These are phyloP conservation scores for Sitobion miscanthi DNA, from an alignment of 1,140 invertebrate genomes.

Conservation along the genomic window DNA sequence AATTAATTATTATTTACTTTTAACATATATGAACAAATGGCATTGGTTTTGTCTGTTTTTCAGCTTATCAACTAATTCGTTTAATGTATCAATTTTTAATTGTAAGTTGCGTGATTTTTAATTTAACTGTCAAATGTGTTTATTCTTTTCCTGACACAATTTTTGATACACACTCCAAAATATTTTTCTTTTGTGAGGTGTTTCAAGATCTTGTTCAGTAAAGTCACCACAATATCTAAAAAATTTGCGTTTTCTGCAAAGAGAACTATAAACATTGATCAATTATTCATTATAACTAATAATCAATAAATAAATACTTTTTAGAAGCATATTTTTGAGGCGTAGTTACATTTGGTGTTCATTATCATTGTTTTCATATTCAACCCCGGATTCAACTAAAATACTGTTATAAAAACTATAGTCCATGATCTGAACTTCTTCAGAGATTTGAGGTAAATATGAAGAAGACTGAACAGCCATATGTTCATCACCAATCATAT, in stretches of 20 bases:
- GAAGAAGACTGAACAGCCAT: background rate
- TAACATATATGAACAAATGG: too few species aligned
- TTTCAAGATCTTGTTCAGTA: background rate
- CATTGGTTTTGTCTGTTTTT: too few species aligned
- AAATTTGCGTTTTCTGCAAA: background rate
- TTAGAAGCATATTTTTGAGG: background rate
- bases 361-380: background rate
- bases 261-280: background rate
- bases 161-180: background rate
- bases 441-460: background rate
- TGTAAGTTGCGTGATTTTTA: background rate
- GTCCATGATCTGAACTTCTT: background rate
- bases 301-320: constrained; percentile 19
- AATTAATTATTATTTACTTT: too few species aligned
- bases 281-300: background rate
- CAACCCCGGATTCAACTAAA: background rate
- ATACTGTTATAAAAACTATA: background rate
- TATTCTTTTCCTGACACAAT: background rate
- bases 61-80: too few species aligned
- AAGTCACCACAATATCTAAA: constrained; percentile 6
- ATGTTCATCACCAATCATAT: too few species aligned
- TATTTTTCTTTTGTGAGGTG: background rate
- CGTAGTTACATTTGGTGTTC: background rate
- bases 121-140: background rate
- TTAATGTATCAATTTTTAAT: background rate